phyloP scores from a whole-genome alignment of 2,797 vertebrate genomes.

The Vultur gryphus region DNA sequence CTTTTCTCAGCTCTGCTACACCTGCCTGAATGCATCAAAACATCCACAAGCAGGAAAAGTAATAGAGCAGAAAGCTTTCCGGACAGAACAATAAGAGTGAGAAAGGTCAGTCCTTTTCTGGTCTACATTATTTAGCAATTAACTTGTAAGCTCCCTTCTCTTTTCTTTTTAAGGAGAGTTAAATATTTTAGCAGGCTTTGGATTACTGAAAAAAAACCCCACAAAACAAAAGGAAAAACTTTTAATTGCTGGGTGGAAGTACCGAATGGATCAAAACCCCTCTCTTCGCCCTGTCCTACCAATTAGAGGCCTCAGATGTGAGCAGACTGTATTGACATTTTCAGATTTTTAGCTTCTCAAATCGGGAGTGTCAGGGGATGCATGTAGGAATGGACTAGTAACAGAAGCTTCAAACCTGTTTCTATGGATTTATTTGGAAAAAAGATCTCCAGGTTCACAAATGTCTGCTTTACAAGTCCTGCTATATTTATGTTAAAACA shows the following conservation, averaged over 20 bases:
- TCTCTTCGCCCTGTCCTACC: not conserved
- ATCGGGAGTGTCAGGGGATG: not conserved
- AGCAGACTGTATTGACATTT: not conserved
- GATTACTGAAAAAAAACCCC: not conserved
- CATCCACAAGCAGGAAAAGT: not conserved
- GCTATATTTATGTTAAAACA: not conserved
- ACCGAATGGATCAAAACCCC: not conserved
- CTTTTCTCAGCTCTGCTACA: not conserved
- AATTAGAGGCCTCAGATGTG: not conserved
- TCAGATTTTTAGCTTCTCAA: not conserved
- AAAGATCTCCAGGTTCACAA: not conserved
- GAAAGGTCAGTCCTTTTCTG: not conserved
- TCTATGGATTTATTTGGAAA: not conserved
- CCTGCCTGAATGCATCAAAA: not conserved
- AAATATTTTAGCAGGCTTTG: not conserved
- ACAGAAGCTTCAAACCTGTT: not conserved
- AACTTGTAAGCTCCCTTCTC: not conserved
- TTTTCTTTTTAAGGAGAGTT: not conserved
- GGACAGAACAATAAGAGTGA: not conserved
- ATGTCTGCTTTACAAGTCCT: not conserved
- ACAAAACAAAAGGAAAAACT: not conserved
- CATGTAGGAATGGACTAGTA: not conserved
- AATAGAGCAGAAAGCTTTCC: not conserved
- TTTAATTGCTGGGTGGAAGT: not conserved
- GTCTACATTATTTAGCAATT: not conserved